Base-by-base conservation (phyloP, 2,888 invertebrate species). In the Helicoverpa assulta region DNA sequence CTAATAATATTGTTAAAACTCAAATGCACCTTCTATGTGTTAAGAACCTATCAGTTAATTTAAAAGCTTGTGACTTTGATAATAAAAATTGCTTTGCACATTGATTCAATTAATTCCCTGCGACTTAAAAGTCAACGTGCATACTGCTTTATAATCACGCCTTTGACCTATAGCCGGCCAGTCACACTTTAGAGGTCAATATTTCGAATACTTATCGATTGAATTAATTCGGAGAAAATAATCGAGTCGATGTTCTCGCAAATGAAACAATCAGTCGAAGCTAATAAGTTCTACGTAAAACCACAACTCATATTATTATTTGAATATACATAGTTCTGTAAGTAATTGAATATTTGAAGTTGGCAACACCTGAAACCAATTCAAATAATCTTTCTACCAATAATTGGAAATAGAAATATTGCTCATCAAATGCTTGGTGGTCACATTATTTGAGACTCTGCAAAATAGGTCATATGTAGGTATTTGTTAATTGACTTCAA, bases 131-230 rank as follows among this genome's bases (percentile, higher is more conserved):
- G 8, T 14, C 51, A 65, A 52, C 83, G 51, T 84, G 64, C 52
- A 73, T 63, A 16, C 61, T 43, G 69, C 33, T 58, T 84, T 56
- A 79, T 74, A 81, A 85, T 89, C 91, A 91, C 93, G 91, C 93
- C 93, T 88, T 86, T 87, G 88, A 92, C 92, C 92, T 93, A 85
- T 92, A 89, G 83, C 83, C 80, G 87, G 87, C 88, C 86, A 89
- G 85, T 85, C 68, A 80, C 73, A 80, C 59, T 73, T 67, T 71
- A 81, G 84, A 87, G 87, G 85, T 88, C 87, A 84, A 57, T 75
- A 75, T 80, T 76, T 78, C 56, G 63, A 85, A 85, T 81, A 3
- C 26, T 26, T 26, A 84, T 66, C 81, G 85, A 80, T 75, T 71
- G 67, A 84, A 66, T 62, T 52, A 67, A 80, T 84, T 80, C 75